These are phyloP conservation scores for Merodon equestris DNA, from an alignment of 2,888 invertebrate genomes.

Conservation along the genomic window DNA sequence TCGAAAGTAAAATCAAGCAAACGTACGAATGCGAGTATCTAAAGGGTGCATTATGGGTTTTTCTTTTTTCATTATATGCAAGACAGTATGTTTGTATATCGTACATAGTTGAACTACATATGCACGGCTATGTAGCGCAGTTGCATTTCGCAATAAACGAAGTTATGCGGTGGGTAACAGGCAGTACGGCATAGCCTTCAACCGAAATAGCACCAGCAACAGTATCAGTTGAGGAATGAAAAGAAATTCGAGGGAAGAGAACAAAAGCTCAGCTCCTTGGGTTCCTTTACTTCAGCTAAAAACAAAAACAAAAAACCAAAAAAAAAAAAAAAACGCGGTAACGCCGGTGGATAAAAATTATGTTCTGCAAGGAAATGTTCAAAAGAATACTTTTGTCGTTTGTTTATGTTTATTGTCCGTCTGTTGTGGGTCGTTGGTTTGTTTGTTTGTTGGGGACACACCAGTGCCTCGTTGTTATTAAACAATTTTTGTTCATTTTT, in stretches of 20 bases:
- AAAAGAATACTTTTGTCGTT: slow-evolving; percentile 67
- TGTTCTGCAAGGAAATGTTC: slow-evolving; percentile 64
- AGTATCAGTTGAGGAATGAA: slow-evolving; percentile 31
- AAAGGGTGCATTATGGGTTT: slow-evolving; percentile 66
- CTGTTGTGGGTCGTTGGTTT: slow-evolving; percentile 39
- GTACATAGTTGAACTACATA: slow-evolving; percentile 63
- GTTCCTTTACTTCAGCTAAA: slow-evolving; percentile 5
- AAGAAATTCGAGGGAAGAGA: slow-evolving; percentile 66
- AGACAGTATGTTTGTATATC: too few species aligned
- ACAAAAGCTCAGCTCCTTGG: slow-evolving; percentile 56
- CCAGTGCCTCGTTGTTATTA: slow-evolving; percentile 48
- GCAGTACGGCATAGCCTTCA: slow-evolving; percentile 45
- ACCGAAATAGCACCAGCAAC: slow-evolving; percentile 35
- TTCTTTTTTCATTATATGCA: slow-evolving; percentile 1
- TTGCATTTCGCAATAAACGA: slow-evolving; percentile 57
- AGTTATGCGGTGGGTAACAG: slow-evolving; percentile 43
- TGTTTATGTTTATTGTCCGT: slow-evolving; percentile 69
- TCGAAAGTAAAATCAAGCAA: slow-evolving; percentile 65
- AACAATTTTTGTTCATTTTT: slow-evolving; percentile 45
- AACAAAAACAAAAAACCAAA: slow-evolving; percentile 14
- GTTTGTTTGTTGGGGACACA: slow-evolving; percentile 39
- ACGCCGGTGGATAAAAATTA: slow-evolving; percentile 50
- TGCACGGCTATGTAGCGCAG: slow-evolving; percentile 21
- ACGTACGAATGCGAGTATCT: slow-evolving; percentile 33
- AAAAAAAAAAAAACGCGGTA: slow-evolving; percentile 11